Percentiles rank a stretch among this genome's conserved stretches.
Evolutionary conservation across 2,888 invertebrate genomes (phyloP).

Genomic region (Conomelus anceps): DNA sequence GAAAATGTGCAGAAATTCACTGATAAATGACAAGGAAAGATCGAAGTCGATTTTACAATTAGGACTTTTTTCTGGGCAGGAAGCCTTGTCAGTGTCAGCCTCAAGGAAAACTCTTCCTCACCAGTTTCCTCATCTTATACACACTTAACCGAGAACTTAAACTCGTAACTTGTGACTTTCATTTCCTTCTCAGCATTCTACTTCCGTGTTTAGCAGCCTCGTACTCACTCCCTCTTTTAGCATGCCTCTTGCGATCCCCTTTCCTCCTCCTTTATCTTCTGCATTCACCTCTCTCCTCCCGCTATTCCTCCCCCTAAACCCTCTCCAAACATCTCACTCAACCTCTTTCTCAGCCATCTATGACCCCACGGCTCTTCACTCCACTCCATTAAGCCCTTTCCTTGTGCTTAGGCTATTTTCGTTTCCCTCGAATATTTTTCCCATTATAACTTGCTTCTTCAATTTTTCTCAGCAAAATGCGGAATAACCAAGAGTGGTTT

Average conservation of each 20-base stretch:
- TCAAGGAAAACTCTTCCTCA: not conserved
- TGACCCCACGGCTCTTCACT: not conserved
- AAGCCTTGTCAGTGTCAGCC: not conserved
- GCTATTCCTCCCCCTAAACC: not conserved
- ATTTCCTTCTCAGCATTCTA: constrained; percentile 1
- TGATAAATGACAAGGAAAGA: not conserved
- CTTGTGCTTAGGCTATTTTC: not conserved
- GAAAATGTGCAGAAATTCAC: not conserved
- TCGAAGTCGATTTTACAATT: not conserved
- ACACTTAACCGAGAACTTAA: not conserved
- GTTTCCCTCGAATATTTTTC: not conserved
- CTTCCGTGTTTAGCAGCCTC: not conserved
- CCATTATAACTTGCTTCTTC: not conserved
- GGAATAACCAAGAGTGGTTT: no score
- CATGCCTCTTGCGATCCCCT: not conserved
- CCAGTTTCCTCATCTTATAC: not conserved
- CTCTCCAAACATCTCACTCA: not conserved
- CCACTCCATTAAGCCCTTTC: not conserved
- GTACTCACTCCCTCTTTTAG: not conserved
- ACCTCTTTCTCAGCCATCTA: not conserved
- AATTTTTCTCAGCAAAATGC: no score
- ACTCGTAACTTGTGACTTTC: constrained; percentile 8
- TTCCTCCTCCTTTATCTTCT: not conserved
- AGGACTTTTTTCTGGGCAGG: not conserved
- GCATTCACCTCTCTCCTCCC: not conserved